phyloP scores from a whole-genome alignment of 2,888 invertebrate genomes.

The Hedya salicella region DNA sequence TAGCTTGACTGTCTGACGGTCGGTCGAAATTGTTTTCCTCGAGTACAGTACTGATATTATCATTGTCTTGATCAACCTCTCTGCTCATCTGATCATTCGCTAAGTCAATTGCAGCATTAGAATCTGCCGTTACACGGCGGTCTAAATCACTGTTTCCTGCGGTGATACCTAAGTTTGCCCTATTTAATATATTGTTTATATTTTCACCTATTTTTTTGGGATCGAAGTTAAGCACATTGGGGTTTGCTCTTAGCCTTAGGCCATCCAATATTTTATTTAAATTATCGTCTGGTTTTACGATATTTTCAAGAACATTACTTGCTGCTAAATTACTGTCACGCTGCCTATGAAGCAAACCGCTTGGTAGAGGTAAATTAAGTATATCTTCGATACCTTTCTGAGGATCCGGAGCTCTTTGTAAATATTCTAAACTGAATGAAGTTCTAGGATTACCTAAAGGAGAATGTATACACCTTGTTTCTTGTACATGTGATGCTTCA shows the following conservation, averaged over 20 bases:
- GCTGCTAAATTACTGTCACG: slow-evolving; percentile 59
- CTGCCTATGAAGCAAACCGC: slow-evolving; percentile 44
- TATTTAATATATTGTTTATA: slow-evolving; percentile 14
- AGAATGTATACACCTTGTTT: slow-evolving; percentile 60
- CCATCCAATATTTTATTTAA: slow-evolving; percentile 43
- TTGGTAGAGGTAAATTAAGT: slow-evolving; percentile 51
- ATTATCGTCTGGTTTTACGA: slow-evolving; percentile 45
- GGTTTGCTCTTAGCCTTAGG: slow-evolving; percentile 48
- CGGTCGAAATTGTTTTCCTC: background rate
- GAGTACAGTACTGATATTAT: background rate
- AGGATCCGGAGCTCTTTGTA: slow-evolving; percentile 44
- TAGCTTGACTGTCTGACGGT: background rate
- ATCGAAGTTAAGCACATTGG: slow-evolving; percentile 38
- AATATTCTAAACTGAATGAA: slow-evolving; percentile 37
- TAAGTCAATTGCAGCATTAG: background rate
- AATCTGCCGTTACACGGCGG: background rate
- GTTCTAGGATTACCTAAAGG: slow-evolving; percentile 49
- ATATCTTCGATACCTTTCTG: slow-evolving; percentile 53
- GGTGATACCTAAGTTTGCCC: background rate
- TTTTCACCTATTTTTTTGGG: slow-evolving; percentile 7
- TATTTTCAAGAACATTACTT: slow-evolving; percentile 60
- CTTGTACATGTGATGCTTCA: slow-evolving; percentile 64
- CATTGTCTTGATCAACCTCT: slow-evolving; percentile 10
- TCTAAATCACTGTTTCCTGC: slow-evolving; percentile 14
- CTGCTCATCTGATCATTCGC: slow-evolving; percentile 5